Evolutionary conservation across 2,797 vertebrate species (phyloP), one percentile per base, ranked within the genome.

Genomic region (Gallinago stenura): DNA sequence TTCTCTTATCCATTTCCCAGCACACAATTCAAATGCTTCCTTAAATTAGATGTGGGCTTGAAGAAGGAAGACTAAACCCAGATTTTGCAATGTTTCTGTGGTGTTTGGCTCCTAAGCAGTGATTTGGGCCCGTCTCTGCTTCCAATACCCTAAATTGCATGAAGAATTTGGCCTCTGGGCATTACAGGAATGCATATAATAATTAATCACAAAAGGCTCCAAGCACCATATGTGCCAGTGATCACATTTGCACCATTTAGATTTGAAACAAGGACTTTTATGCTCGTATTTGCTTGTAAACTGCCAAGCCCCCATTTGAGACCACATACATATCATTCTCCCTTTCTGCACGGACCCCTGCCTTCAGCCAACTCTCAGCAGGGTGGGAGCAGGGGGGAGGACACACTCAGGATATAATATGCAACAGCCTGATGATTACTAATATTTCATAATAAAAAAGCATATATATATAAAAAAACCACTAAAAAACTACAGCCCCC

Each of bases 151-250:
- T 39, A 78, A 89, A 83, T 5, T 66, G 61, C 78, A 62, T 53
- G 76, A 94, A 87, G 66, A 89, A 94, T 96, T 69, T 58, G 72
- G 62, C 92, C 88, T 69, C 65, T 65, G 87, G 89, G 82, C 61
- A 61, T 95, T 95, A 80, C 57, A 89, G 90, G 84, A 94, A 96
- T 75, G 90, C 46, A 62, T 26, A 60, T n/a, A 75, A 51, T 43
- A 70, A 96, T 96, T 79, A 93, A 95, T 94, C 89, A 95, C 69
- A 80, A 72, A 87, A 85, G 64, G n/a, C n/a, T 94, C 85, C 91
- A 64, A 93, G 85, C 87, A 61, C 45, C 39, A 8, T 15, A 50
- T 12, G 41, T 9, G 71, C 86, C 86, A 87, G 71, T 2, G 3
- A 83, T 92, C 30, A 15, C 41, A 73, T 93, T 94, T 85, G 93